phyloP scores from a whole-genome alignment of 2,888 invertebrate genomes.

The Spicauda simplicius region DNA sequence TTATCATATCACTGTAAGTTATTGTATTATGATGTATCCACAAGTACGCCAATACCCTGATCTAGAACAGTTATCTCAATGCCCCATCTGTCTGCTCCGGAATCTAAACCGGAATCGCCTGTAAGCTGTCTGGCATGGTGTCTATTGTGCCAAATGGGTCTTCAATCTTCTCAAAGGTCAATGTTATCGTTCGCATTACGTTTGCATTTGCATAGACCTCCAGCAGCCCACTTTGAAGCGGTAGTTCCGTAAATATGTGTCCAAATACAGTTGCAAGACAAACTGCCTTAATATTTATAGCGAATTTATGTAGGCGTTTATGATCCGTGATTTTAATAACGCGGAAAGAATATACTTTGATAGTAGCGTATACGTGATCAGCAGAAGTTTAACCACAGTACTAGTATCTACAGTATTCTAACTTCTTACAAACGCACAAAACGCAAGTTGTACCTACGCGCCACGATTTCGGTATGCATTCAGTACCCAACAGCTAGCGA shows the following conservation, averaged over 20 bases:
- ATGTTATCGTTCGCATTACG: conserved; percentile 41
- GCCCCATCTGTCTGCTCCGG: background rate
- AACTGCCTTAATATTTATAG: conserved; percentile 20
- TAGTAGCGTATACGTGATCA: conserved; percentile 1
- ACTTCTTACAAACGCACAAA: too few relatives aligned
- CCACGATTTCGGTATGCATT: too few relatives aligned
- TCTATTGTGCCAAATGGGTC: background rate
- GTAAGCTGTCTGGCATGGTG: background rate
- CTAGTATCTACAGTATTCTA: too few relatives aligned
- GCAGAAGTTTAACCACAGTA: conserved; percentile 1
- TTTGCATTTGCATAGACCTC: conserved; percentile 53
- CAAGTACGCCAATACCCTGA: background rate
- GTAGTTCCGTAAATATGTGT: conserved; percentile 60
- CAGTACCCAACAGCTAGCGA: too few relatives aligned
- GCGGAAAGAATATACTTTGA: conserved; percentile 13
- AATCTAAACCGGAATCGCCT: background rate
- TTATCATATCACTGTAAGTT: too few relatives aligned
- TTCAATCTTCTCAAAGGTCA: conserved; percentile 41
- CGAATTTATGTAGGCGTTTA: conserved; percentile 19
- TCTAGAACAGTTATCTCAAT: background rate
- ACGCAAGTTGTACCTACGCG: too few relatives aligned
- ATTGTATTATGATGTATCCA: background rate
- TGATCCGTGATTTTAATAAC: conserved; percentile 21
- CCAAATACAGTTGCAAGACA: conserved; percentile 39
- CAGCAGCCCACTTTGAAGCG: conserved; percentile 49